Conservation (phyloP, 2,888 invertebrate species). For the Apamea monoglypha region DNA sequence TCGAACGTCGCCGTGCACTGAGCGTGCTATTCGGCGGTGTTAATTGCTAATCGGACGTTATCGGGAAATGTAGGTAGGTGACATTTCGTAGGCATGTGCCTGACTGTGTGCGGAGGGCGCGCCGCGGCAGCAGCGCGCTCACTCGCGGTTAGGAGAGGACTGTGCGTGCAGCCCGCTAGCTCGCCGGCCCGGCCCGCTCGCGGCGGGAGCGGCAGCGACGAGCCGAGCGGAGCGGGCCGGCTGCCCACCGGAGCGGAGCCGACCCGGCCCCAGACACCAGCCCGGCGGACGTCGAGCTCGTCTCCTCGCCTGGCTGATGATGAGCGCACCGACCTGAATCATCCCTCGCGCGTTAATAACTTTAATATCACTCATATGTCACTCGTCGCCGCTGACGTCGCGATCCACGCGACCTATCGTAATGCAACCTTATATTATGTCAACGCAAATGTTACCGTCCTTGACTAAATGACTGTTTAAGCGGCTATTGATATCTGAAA, state of each 20-base stretch:
- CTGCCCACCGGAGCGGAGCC: conserved; percentile 67
- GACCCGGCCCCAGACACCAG: conserved; percentile 47
- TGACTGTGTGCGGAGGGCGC: conserved; percentile 79
- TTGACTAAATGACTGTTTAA: conserved; percentile 54
- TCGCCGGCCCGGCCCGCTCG: conserved; percentile 69
- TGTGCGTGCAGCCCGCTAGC: conserved; percentile 81
- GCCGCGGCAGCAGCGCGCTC: conserved; percentile 89
- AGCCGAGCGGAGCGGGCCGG: conserved; percentile 48
- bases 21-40: conserved; percentile 82
- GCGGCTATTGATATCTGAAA: conserved; percentile 48
- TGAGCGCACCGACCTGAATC: conserved; percentile 86
- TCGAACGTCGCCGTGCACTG: conserved; percentile 77
- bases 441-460: conserved; percentile 66
- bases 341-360: conserved; percentile 80
- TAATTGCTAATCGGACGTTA: conserved; percentile 84
- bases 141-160: conserved; percentile 88
- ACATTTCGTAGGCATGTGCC: conserved; percentile 87
- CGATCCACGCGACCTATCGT: conserved; percentile 51
- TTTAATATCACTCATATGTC: conserved; percentile 57
- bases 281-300: conserved; percentile 47
- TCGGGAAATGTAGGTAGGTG: conserved; percentile 83
- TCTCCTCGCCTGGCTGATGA: conserved; percentile 73
- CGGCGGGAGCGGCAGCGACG: conserved; percentile 66
- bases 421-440: conserved; percentile 63
- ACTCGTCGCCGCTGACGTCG: conserved; percentile 36